Conservation (phyloP, 2,888 invertebrate genomes). For the Laspeyria flexula region DNA sequence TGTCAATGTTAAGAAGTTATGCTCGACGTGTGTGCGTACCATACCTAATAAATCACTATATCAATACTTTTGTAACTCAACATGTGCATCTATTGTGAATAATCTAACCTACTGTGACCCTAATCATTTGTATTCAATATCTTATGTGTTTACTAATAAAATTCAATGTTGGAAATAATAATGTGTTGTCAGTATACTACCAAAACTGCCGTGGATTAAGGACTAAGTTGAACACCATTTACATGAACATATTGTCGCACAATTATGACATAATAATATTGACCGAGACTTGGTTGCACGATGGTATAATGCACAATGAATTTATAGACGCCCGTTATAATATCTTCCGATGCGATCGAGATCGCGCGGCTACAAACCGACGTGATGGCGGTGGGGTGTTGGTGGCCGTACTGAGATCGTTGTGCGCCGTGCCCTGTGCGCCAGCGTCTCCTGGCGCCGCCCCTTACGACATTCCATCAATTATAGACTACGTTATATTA, state of each 20-base stretch:
- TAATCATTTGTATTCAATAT: background rate
- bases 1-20: no score
- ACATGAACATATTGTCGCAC: background rate
- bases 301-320: no score
- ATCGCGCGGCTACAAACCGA: no score
- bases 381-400: background rate
- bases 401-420: background rate
- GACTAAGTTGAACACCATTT: no score
- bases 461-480: background rate
- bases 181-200: background rate
- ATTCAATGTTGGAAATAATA: background rate
- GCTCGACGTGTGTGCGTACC: no score
- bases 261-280: background rate
- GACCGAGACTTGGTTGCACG: no score
- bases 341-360: no score
- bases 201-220: no score
- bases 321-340: background rate
- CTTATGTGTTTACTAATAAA: background rate
- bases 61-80: no score
- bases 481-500: background rate
- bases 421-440: background rate
- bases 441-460: background rate
- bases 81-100: no score
- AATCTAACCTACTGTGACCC: background rate
- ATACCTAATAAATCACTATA: no score